A percentile compares a stretch with the other conserved stretches of the same genome.
Evolutionary conservation across 2,888 invertebrate genomes (phyloP).

Genomic region (Agrotis clavis): DNA sequence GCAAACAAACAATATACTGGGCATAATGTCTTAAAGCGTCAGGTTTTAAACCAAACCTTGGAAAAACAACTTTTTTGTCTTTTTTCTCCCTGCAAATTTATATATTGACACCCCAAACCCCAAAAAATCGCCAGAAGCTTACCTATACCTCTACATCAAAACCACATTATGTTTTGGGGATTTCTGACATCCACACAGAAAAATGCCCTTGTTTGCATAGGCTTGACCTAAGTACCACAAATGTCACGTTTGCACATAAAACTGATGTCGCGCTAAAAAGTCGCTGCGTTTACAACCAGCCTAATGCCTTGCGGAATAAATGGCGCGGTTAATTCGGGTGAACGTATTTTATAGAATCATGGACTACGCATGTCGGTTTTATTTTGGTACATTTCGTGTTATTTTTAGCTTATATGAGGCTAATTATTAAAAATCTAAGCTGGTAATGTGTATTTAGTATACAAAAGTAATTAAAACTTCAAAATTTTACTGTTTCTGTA

Average conservation of each 20-base stretch:
- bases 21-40: too few relatives aligned
- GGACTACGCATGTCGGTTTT: conserved; percentile 7
- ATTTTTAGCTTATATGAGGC: neutral
- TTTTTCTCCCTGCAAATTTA: too few relatives aligned
- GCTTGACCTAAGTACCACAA: neutral
- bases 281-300: conserved; percentile 25
- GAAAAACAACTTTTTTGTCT: too few relatives aligned
- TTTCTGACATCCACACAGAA: neutral
- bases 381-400: neutral
- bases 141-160: too few relatives aligned
- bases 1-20: too few relatives aligned
- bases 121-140: too few relatives aligned
- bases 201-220: neutral
- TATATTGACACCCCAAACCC: too few relatives aligned
- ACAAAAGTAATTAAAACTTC: neutral
- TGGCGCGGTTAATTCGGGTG: conserved; percentile 34
- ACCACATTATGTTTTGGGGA: neutral
- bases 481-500: neutral
- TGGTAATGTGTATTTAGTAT: neutral
- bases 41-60: too few relatives aligned
- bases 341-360: conserved; percentile 36
- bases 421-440: neutral
- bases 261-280: conserved; percentile 24
- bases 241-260: conserved; percentile 10
- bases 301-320: conserved; percentile 14